Evolutionary conservation across 1,140 invertebrate species (phyloP).

Genomic region (Neotoxoptera formosana): DNA sequence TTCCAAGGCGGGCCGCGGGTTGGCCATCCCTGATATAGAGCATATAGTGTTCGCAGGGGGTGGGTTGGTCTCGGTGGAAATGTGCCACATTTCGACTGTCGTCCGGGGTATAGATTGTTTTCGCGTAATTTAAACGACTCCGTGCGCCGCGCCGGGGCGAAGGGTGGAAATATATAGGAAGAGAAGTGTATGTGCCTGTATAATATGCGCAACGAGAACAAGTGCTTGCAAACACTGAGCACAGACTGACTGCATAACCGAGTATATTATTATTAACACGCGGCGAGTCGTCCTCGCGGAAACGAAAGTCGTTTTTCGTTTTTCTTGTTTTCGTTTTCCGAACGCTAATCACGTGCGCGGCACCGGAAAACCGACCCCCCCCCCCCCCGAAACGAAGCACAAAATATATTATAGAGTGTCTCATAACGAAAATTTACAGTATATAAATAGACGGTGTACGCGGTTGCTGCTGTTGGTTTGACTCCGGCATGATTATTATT

Average conservation of each 20-base stretch:
- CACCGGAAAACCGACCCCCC: background rate
- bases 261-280: no score
- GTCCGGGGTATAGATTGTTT: background rate
- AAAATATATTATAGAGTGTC: background rate
- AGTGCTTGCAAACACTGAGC: background rate
- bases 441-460: background rate
- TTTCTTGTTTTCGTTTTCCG: background rate
- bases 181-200: background rate
- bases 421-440: background rate
- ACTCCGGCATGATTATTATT: no score
- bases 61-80: constrained; percentile 1
- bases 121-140: constrained; percentile 15
- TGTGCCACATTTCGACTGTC: constrained; percentile 35
- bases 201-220: background rate
- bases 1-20: no score
- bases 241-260: no score
- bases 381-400: background rate
- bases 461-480: background rate
- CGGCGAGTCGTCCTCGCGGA: background rate
- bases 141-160: background rate
- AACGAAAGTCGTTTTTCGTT: background rate
- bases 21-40: no score
- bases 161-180: background rate
- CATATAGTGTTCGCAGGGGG: background rate
- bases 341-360: constrained; percentile 31